Base-by-base conservation (phyloP, 2,888 invertebrate genomes). In the Encarsia formosa region DNA sequence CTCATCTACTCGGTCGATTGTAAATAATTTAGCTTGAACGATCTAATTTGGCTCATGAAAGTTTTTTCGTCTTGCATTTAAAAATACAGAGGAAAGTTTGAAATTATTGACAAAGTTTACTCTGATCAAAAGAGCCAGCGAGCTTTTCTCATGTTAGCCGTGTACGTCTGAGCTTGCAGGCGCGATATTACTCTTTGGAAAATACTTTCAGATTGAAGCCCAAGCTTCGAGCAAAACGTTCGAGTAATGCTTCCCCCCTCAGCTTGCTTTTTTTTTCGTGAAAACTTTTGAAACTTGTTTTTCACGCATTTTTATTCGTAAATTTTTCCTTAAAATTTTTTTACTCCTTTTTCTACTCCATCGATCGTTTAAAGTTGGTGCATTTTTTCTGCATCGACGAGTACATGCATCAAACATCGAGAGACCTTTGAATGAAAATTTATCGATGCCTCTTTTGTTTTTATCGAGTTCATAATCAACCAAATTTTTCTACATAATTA, bases 251-350 rank as follows among this genome's bases (percentile, higher is more conserved):
- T 37, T 49, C 40, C 35, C 31, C 24, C 31, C 31, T 29, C 37
- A 40, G 15, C n/a, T n/a, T n/a, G n/a, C n/a, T n/a, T n/a, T 3
- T 18, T n/a, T 4, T 3, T 18, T 34, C 34, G 9, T 16, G 38
- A 37, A 40, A 52, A 52, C 49, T 49, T 54, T 49, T 31, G 15
- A 40, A 49, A 40, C 40, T 37, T 23, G 23, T 40, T 41, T 45
- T 48, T 52, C 44, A 16, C 18, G 13, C 34, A 15, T n/a, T n/a
- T n/a, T n/a, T n/a, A n/a, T n/a, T n/a, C n/a, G n/a, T n/a, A n/a
- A n/a, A n/a, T n/a, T n/a, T n/a, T n/a, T n/a, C n/a, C n/a, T n/a
- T n/a, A n/a, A n/a, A n/a, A n/a, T n/a, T n/a, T n/a, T n/a, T n/a
- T n/a, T n/a, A n/a, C n/a, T n/a, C n/a, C n/a, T n/a, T n/a, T n/a